Evolutionary conservation across 2,797 vertebrate species (phyloP).

Genomic region (Hoplostethus atlanticus): DNA sequence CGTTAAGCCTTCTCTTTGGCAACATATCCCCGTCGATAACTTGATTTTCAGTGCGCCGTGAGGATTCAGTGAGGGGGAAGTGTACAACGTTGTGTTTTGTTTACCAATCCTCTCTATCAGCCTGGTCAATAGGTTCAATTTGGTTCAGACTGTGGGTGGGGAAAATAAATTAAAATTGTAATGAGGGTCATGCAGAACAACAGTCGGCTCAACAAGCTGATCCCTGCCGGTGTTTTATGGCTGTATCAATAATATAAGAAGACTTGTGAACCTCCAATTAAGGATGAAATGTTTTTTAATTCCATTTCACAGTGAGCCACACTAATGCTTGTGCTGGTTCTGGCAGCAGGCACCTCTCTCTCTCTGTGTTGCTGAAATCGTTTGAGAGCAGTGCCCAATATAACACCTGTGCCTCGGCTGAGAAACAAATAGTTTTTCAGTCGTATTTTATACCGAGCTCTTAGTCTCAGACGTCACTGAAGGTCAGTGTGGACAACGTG

Average conservation of each 20-base stretch:
- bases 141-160: constrained; percentile 68
- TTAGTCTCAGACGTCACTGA: constrained; percentile 10
- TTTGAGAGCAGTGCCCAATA: not conserved
- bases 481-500: constrained; percentile 12
- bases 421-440: not conserved
- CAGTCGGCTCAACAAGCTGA: constrained; percentile 46
- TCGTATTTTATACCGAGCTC: not conserved
- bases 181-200: constrained; percentile 66
- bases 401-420: not conserved
- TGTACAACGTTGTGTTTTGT: constrained; percentile 71
- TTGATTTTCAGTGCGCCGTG: constrained; percentile 71
- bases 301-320: constrained; percentile 11
- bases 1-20: constrained; percentile 69
- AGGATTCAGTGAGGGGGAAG: constrained; percentile 66
- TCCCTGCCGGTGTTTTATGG: constrained; percentile 11
- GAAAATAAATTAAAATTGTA: constrained; percentile 73
- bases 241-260: constrained; percentile 5
- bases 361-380: constrained; percentile 19
- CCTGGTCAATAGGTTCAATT: constrained; percentile 73
- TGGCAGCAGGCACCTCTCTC: constrained; percentile 15
- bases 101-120: constrained; percentile 64
- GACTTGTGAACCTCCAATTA: constrained; percentile 8
- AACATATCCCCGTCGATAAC: constrained; percentile 67
- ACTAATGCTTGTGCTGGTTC: not conserved
- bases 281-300: constrained; percentile 37